Evolutionary conservation across 1,140 invertebrate genomes (phyloP).

Genomic region (Platyscapa corneri): DNA sequence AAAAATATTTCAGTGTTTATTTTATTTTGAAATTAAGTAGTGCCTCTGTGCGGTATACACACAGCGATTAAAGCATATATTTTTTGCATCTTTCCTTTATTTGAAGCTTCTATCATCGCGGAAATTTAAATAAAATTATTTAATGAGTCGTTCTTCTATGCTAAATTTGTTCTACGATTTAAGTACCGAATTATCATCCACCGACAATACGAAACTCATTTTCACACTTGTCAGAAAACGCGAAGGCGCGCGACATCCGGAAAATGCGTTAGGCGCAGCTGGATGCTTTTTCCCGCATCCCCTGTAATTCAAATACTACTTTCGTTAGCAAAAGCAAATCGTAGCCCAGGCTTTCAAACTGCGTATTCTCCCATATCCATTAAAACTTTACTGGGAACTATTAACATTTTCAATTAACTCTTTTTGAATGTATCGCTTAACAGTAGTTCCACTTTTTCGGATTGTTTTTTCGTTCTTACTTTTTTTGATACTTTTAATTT

Average conservation of each 20-base stretch:
- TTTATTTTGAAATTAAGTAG: neutral
- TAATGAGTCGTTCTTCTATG: neutral
- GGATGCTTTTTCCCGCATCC: constrained; percentile 10
- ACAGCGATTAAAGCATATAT: neutral
- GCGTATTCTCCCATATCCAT: constrained; percentile 18
- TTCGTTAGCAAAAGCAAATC: neutral
- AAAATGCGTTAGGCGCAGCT: constrained; percentile 33
- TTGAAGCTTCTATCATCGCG: neutral
- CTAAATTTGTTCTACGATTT: neutral
- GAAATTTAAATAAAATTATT: constrained; percentile 36
- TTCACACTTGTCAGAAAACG: constrained; percentile 18
- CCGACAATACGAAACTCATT: constrained; percentile 42
- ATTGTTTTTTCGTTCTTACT: too few species aligned
- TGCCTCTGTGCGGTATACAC: neutral
- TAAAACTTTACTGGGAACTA: constrained; percentile 35
- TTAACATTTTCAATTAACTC: constrained; percentile 48
- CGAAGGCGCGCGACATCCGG: neutral
- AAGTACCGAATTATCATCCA: neutral
- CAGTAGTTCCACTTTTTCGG: neutral
- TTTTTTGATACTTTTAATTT: neutral
- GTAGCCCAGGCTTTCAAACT: neutral
- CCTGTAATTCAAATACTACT: neutral
- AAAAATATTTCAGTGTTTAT: neutral
- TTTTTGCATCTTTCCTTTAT: neutral
- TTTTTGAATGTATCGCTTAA: neutral